Base-by-base conservation (phyloP, 2,113 vertebrate species). In the Sialia sialis region DNA sequence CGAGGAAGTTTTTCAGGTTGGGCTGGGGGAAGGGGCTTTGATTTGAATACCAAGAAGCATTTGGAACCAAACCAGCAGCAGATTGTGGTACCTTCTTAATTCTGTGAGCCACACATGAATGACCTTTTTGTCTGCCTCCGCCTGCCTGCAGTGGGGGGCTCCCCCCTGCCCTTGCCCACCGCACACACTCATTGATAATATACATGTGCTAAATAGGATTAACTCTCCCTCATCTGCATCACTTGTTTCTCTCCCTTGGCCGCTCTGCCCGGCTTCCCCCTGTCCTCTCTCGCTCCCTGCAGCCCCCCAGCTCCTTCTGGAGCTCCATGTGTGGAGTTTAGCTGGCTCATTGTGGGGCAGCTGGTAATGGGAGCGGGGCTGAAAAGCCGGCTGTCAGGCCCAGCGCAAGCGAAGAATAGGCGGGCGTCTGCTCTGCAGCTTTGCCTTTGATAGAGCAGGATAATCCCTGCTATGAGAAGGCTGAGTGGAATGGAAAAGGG, bases 201-300 rank as follows among this genome's bases (percentile, higher is more conserved):
- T 97, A 98, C 93, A 97, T 97, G 95, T 97, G 97, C 96, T 98
- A 98, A 98, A 97, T 94, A 97, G 97, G 97, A 98, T 98, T 98
- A 98, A 95, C 84, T 95, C 74, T 93, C 70, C 79, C 92, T 82
- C 91, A 90, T 96, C 86, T 97, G 94, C 84, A 69, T 83, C 92
- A 97, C 84, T 84, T 87, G 92, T 97, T 96, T 87, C 90, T 96
- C 55, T 94, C 79, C 34, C 80, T 80, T 48, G 79, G 11, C 67
- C 75, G 56, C 94, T 95, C 90, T 23, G 54, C 21, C 67, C 30
- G 3, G 79, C 66, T 70, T 76, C 62, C 87, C 87, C 68, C 90
- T 87, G 56, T 95, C 83, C 54, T 82, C 62, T 78, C 79, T 66
- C 4, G 34, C 39, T 77, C 29, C 82, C 77, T 83, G 7, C 91